Base-by-base conservation (phyloP, 2,888 invertebrate genomes). In the Griposia aprilina region DNA sequence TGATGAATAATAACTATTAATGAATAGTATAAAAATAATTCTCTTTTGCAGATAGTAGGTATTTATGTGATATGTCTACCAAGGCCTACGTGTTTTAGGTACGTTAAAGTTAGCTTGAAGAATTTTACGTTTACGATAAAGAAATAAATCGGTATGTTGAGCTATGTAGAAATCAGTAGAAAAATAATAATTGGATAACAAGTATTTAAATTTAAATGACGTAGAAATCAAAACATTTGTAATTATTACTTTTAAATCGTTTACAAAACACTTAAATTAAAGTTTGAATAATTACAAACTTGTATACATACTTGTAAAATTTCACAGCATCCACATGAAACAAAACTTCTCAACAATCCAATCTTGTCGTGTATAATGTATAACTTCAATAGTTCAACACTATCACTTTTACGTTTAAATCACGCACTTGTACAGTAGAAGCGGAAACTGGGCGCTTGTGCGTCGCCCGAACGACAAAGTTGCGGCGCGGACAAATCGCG, bases 401-500 rank as follows among this genome's bases (percentile, higher is more conserved):
- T 66, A 30, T 63, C 83, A 89, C 81, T 76, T 73, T 74, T 73
- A 65, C 70, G 63, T 74, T 79, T 55, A 71, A 87, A 75, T 52
- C 76, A 82, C 86, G 78, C 80, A 82, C 84, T 79, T 74, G 57
- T 48, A 62, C 67, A 48, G 55, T 59, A 62, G 55, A 80, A 66
- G 72, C 87, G 78, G 79, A 73, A 79, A 78, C 76, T 68, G 72
- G 52, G 74, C 71, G 76, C 66, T 80, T 48, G 81, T 77, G 67
- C 80, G 80, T 75, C 76, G 74, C 78, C 66, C 57, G 74, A 80
- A 81, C 88, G 88, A 84, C 88, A 71, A 80, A 73, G 80, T 81
- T 69, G 86, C 86, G 82, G 80, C 86, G 81, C 89, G 85, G 85
- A 83, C 86, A 74, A 82, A 69, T 80, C 77, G 85, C 88, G 83